These are phyloP conservation scores for Ostrea denselamellosa DNA, from an alignment of 1,140 invertebrate genomes.

Conservation along the genomic window DNA sequence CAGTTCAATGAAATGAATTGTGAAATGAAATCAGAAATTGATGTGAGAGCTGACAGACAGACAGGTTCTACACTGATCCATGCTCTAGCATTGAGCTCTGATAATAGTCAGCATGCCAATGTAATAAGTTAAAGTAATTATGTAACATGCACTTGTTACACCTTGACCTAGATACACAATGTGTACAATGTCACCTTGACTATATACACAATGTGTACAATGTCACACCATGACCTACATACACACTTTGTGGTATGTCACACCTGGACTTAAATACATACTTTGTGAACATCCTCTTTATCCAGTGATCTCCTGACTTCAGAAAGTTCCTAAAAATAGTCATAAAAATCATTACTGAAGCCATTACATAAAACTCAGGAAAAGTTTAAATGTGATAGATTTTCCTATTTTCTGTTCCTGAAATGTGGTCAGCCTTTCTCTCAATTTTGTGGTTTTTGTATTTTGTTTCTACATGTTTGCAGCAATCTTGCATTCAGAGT, in stretches of 20 bases:
- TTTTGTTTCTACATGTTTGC: neutral
- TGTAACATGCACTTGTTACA: neutral
- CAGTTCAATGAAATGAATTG: neutral
- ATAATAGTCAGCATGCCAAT: neutral
- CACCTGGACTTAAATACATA: neutral
- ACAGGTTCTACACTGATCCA: neutral
- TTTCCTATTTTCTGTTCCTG: too few species aligned
- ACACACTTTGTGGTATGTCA: too few species aligned
- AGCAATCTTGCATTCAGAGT: neutral
- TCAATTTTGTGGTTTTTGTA: neutral
- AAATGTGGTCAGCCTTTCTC: neutral
- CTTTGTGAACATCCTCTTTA: neutral
- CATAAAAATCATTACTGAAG: neutral
- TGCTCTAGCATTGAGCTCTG: neutral
- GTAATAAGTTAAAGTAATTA: neutral
- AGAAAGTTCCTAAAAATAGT: slow-evolving; percentile 13
- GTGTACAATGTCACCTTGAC: too few species aligned
- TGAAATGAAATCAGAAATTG: neutral
- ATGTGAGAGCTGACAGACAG: neutral
- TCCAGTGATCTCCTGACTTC: slow-evolving; percentile 8
- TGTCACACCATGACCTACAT: too few species aligned
- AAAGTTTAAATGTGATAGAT: too few species aligned
- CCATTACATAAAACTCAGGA: too few species aligned
- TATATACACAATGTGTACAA: too few species aligned
- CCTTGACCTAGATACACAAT: slow-evolving; percentile 6